Base-by-base conservation (phyloP, 2,113 vertebrate species). In the Lota lota region DNA sequence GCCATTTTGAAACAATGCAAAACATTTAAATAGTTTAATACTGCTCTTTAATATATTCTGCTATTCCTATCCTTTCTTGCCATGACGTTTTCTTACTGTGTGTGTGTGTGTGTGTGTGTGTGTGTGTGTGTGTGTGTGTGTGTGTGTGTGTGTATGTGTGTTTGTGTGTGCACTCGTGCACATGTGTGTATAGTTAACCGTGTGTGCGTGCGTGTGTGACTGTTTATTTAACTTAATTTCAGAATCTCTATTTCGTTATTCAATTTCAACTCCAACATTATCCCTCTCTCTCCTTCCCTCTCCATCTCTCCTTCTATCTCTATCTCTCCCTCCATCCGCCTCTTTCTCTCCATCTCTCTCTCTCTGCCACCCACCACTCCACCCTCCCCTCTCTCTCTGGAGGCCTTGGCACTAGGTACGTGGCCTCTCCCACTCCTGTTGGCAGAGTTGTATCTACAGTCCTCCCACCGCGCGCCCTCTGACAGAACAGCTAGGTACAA, bases 391-490 rank as follows among this genome's bases (percentile, higher is more conserved):
- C 50, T 61, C 51, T 68, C 88, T 86, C 84, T 78, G 8, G 83
- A 81, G 87, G 83, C 80, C 70, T 85, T 88, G 84, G 82, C 87
- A 85, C 82, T 77, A 76, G 85, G 40, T 66, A 81, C 84, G 79
- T n/a, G 66, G 74, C 54, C 74, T 78, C 63, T 80, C 80, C 87
- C 70, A 66, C 76, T 69, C 76, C 72, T 68, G 73, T 87, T 90
- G 90, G 90, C 89, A 89, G 73, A 72, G 77, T 67, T 66, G 70
- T 7, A 68, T 62, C 76, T 86, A 78, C 81, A 81, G 80, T 85
- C 85, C 85, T 83, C 79, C 81, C 76, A 73, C 80, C 79, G 83
- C 68, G 70, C 88, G 84, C 86, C 88, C 89, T 90, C 83, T 90
- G 88, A 86, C 82, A 85, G 75, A 72, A 76, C 77, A 77, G 76